Base-by-base conservation (phyloP, 2,113 vertebrate species). In the Crypturellus undulatus region DNA sequence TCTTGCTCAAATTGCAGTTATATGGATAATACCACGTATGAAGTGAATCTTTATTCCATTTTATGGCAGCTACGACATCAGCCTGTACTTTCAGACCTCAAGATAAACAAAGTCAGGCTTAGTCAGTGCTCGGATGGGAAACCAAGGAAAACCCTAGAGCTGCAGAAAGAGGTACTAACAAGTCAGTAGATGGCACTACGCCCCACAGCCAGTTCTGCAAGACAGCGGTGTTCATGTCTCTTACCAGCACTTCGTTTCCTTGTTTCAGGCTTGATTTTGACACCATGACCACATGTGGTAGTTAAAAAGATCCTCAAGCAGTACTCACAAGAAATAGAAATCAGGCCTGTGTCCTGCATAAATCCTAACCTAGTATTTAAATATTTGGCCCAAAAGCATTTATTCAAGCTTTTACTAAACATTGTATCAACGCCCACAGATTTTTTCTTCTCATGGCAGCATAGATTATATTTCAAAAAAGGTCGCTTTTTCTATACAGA, bases 151-250 rank as follows among this genome's bases (percentile, higher is more conserved):
- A 93, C 36, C 82, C 89, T 88, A 36, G 42, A 79, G 83, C 60
- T 91, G 92, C 38, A 95, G 90, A 49, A 98, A 97, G 95, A 96
- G 89, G 75, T 32, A 32, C 49, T 73, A 63, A 90, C 86, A 94
- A 97, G 89, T 98, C 97, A 98, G 97, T 93, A 98, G 96, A 93
- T 96, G 90, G 94, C 95, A 96, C 81, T 10, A 18, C 4, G 2
- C 21, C n/a, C 34, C 76, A 62, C 93, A 80, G 75, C 76, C 85
- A 89, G 69, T 45, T 84, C 22, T 10, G 52, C 32, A 59, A 30
- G 45, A 77, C 83, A 43, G 40, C 9, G 2, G 64, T 10, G 63
- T 75, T 89, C 72, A 24, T 11, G 70, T 77, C 72, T 85, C 56
- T 6, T 71, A 77, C 24, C 82, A 63, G 84, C 51, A 34, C 8